Evolutionary conservation across 2,797 vertebrate species (phyloP), one percentile per base, ranked within the genome.

Genomic region (Anguilla marmorata): DNA sequence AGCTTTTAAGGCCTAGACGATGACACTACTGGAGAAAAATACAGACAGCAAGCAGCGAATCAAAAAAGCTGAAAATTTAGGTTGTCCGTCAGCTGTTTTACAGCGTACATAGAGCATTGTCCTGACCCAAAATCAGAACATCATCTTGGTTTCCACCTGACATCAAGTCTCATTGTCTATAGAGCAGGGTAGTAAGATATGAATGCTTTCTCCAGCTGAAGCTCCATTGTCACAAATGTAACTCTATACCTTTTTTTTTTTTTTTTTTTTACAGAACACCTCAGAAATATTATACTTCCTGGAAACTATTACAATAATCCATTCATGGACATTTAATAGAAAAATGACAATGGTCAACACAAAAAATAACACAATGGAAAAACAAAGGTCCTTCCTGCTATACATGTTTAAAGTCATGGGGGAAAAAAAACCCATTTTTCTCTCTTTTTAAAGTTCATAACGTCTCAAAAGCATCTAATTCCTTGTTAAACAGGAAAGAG

Each of bases 101-200:
- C 76, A 76, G 84, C 89, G 16, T 33, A 16, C n/a, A 9, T 30
- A 8, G 16, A 37, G 41, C 1, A 45, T 3, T 33, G 90, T 84
- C 12, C 1, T 86, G 89, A 89, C 86, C 72, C 0, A 82, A 89
- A 89, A 89, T 84, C 79, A 84, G 56, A n/a, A 24, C 19, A 7
- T 85, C 74, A n/a, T 69, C 58, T 87, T 60, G 2, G 1, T 58
- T 86, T 66, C 72, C 52, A 54, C 50, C 85, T 11, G 24, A 0
- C 33, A 83, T 89, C 33, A 12, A 45, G 89, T 90, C 90, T 89
- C 87, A 89, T 5, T 86, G 89, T 41, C 88, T 50, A 0, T 19
- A 85, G 0, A n/a, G 56, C 86, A 88, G 91, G n/a, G 66, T 3
- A 52, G n/a, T 80, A 82, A 63, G 85, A 89, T 79, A 3, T 82